A percentile compares a stretch with the other conserved stretches of the same genome.
Conservation (phyloP, 2,888 invertebrate species). For the Anthoptus insignis region DNA sequence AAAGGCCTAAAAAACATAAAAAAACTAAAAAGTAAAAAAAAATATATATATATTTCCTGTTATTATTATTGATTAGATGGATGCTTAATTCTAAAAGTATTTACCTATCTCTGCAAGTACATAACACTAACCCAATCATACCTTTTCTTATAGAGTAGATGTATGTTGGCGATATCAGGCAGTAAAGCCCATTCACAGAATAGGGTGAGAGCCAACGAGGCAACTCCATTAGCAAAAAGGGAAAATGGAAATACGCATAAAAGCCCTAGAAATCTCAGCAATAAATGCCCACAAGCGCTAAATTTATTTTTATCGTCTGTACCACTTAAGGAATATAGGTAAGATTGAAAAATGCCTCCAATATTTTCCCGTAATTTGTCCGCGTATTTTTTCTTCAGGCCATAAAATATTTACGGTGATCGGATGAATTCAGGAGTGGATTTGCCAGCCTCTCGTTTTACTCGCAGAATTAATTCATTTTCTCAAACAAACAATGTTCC, state of each 20-base stretch:
- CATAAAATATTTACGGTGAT: slow-evolving; percentile 84
- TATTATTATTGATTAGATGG: too few species aligned
- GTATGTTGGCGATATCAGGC: slow-evolving; percentile 10
- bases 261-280: slow-evolving; percentile 81
- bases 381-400: slow-evolving; percentile 73
- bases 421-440: slow-evolving; percentile 76
- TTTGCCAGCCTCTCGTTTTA: slow-evolving; percentile 66
- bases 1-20: too few species aligned
- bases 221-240: slow-evolving; percentile 46
- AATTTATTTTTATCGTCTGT: slow-evolving; percentile 84
- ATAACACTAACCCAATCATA: neutral
- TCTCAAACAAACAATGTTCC: slow-evolving; percentile 70
- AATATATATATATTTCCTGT: too few species aligned
- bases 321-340: slow-evolving; percentile 78
- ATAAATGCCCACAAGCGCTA: slow-evolving; percentile 82
- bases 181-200: slow-evolving; percentile 5
- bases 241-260: slow-evolving; percentile 45
- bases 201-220: slow-evolving; percentile 25
- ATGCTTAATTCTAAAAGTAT: too few species aligned
- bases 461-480: slow-evolving; percentile 78
- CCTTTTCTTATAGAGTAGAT: neutral
- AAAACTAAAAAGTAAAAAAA: too few species aligned
- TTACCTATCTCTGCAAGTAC: too few species aligned
- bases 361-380: slow-evolving; percentile 79
- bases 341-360: slow-evolving; percentile 82